Percentiles rank a stretch among this genome's conserved stretches.
These are phyloP conservation scores for Hirtodrosophila trivittata DNA, from an alignment of 2,888 invertebrate species.

Conservation along the genomic window DNA sequence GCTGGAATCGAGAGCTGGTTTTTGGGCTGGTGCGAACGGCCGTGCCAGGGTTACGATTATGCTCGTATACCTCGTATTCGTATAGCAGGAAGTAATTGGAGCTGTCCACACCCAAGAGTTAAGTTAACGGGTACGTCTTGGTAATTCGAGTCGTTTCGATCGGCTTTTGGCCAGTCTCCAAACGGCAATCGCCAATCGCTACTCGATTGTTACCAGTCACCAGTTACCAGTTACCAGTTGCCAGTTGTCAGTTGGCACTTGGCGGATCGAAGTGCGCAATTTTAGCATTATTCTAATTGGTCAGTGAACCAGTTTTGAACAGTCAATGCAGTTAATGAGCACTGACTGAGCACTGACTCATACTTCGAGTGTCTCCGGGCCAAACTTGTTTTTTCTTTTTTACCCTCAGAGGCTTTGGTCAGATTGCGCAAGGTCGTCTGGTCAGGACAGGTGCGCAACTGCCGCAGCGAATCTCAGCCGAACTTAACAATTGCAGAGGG, in stretches of 20 bases:
- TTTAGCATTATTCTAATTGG: constrained; percentile 69
- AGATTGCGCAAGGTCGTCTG: constrained; percentile 79
- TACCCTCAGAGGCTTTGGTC: constrained; percentile 38
- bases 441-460: constrained; percentile 70
- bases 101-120: constrained; percentile 40
- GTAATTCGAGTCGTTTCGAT: constrained; percentile 28
- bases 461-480: constrained; percentile 12
- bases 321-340: constrained; percentile 42
- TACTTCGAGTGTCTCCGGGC: constrained; percentile 17
- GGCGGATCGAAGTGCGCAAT: constrained; percentile 39
- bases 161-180: constrained; percentile 8
- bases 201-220: too few species aligned
- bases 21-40: too few species aligned
- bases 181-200: constrained; percentile 20
- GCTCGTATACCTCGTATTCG: too few species aligned
- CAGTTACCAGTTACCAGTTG: background rate
- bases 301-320: constrained; percentile 64
- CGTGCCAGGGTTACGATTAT: too few species aligned
- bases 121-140: constrained; percentile 10
- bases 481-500: constrained; percentile 54
- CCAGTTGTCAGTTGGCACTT: constrained; percentile 1
- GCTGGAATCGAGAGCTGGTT: constrained; percentile 14
- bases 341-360: constrained; percentile 58
- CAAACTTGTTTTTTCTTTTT: constrained; percentile 56
- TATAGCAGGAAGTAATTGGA: constrained; percentile 66